phyloP scores from a whole-genome alignment of 1,140 invertebrate species.

The Ptiloglossa arizonensis region DNA sequence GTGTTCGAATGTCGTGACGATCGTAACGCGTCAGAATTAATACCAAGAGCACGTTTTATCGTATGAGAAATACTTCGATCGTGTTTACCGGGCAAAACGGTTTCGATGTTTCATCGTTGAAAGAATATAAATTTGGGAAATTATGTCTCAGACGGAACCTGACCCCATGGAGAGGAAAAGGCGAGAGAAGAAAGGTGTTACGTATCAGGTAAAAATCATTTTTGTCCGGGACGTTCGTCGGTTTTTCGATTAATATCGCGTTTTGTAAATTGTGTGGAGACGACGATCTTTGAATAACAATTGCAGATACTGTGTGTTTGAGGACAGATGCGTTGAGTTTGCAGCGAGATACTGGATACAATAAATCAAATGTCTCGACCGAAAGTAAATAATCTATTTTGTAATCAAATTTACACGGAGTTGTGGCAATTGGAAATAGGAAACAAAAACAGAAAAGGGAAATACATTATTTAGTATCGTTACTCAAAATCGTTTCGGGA shows the following conservation, averaged over 20 bases:
- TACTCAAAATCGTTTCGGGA: too few species aligned
- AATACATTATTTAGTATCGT: too few species aligned
- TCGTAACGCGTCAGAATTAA: neutral
- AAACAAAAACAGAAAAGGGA: too few species aligned
- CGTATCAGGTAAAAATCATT: conserved; percentile 66
- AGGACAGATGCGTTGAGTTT: too few species aligned
- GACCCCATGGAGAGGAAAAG: conserved; percentile 49
- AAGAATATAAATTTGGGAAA: neutral
- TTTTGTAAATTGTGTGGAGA: neutral
- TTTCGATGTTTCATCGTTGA: neutral
- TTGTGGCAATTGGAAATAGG: too few species aligned
- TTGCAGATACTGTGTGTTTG: too few species aligned
- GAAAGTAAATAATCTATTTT: too few species aligned
- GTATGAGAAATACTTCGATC: neutral
- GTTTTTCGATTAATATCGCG: too few species aligned
- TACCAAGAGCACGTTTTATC: neutral
- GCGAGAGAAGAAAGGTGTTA: conserved; percentile 63
- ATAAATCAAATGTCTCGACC: neutral
- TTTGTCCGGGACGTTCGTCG: neutral
- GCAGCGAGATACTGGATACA: too few species aligned
- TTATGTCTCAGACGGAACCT: conserved; percentile 48
- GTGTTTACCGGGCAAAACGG: too few species aligned
- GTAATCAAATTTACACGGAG: too few species aligned
- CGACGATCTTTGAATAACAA: neutral
- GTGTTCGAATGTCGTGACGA: neutral